Conservation (phyloP, 2,888 invertebrate species). For the Pristionchus entomophagus region DNA sequence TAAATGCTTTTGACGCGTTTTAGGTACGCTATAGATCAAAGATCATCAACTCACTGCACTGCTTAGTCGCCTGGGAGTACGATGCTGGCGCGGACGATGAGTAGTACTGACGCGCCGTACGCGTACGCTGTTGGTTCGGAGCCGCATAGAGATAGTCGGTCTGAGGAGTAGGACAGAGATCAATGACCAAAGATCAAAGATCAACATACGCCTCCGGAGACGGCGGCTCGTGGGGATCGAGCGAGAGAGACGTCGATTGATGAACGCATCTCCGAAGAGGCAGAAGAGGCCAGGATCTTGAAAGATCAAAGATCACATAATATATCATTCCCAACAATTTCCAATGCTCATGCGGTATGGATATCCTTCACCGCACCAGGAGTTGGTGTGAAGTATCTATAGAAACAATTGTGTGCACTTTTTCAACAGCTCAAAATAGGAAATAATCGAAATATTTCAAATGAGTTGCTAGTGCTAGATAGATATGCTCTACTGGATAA, state of each 20-base stretch:
- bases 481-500: too few relatives aligned
- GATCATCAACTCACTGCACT: conserved; percentile 22
- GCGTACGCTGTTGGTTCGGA: background rate
- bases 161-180: background rate
- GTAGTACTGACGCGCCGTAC: background rate
- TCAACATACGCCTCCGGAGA: background rate
- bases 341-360: too few relatives aligned
- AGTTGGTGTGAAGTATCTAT: too few relatives aligned
- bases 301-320: background rate
- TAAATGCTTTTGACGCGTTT: too few relatives aligned
- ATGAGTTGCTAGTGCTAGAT: too few relatives aligned
- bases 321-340: too few relatives aligned
- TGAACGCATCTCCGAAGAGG: conserved; percentile 13
- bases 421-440: too few relatives aligned
- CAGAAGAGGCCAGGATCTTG: conserved; percentile 6
- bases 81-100: background rate
- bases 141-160: background rate
- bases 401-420: too few relatives aligned
- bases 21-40: background rate
- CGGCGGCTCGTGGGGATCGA: background rate
- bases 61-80: background rate
- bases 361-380: too few relatives aligned
- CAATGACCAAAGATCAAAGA: background rate
- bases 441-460: too few relatives aligned
- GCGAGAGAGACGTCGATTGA: background rate